Base-by-base conservation (phyloP, 2,113 vertebrate genomes). In the Theropithecus gelada region DNA sequence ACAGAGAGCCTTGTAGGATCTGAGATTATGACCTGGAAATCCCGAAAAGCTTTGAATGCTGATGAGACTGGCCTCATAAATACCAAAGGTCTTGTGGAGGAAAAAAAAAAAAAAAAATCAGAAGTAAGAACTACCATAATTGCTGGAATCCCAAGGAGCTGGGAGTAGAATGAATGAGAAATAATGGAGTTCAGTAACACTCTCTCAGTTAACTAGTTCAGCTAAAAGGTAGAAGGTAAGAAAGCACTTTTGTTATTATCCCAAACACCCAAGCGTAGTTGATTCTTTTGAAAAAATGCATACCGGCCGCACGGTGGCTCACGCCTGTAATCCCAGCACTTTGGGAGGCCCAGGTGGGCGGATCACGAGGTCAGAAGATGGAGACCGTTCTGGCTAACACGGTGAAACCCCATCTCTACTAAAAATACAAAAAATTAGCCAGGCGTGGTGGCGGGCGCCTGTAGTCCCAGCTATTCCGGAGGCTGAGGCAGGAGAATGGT, bases 11-110 rank as follows among this genome's bases (percentile, higher is more conserved):
- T 70, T 75, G 48, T n/a, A 94, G 38, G 27, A 70, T 84, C 83
- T 88, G 27, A 78, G 40, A 70, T 84, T 94, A 70, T 87, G 27
- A 68, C n/a, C 14, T 59, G 25, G 35, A 94, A 96, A 75, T 92
- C 40, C 12, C 38, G 43, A 50, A 61, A 38, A 57, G 8, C 8
- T 70, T 68, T 68, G 20, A 91, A 35, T 40, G 12, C 22, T 92
- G 18, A 55, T 82, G 23, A 83, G 18, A 59, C 0, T 68, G 35
- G n/a, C 48, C 40, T 70, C 68, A 75, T 30, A 55, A 85, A 82
- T 59, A 22, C 8, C 83, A 68, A 78, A 76, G 8, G 3, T 80
- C 17, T 32, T 25, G 32, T 50, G 20, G 27, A 32, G 61, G 48
- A 61, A 25, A 1, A 25, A 22, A 75, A 35, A 25, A 25, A 22